Evolutionary conservation across 2,888 invertebrate genomes (phyloP).

Genomic region (Aspidapion aeneum): DNA sequence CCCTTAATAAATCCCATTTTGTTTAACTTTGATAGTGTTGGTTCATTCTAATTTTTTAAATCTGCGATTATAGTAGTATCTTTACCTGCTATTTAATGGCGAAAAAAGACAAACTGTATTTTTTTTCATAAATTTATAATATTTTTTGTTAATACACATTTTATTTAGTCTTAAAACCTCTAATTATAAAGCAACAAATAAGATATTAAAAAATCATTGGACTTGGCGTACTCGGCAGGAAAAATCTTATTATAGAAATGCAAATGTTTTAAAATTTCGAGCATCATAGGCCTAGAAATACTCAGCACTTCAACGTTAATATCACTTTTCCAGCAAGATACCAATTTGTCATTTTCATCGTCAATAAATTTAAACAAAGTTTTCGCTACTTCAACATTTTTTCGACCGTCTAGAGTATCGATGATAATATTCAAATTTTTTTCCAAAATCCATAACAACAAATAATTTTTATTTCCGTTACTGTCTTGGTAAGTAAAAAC

Average conservation of each 20-base stretch:
- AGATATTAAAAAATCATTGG: conserved; percentile 58
- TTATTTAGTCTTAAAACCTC: too few relatives aligned
- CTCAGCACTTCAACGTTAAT: conserved; percentile 51
- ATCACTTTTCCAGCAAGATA: conserved; percentile 55
- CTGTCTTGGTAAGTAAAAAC: conserved; percentile 52
- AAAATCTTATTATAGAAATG: conserved; percentile 54
- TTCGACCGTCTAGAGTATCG: conserved; percentile 34
- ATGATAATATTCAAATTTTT: conserved; percentile 54
- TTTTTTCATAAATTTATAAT: too few relatives aligned
- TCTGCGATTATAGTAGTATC: too few relatives aligned
- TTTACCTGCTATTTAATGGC: too few relatives aligned
- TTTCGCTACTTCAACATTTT: conserved; percentile 54
- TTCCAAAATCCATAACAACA: conserved; percentile 61
- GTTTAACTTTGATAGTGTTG: too few relatives aligned
- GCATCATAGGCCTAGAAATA: conserved; percentile 59
- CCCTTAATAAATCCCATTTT: too few relatives aligned
- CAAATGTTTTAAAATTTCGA: conserved; percentile 53
- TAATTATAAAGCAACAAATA: conserved; percentile 50
- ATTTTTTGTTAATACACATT: too few relatives aligned
- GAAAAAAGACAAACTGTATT: too few relatives aligned
- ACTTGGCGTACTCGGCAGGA: conserved; percentile 53
- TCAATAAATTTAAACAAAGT: conserved; percentile 55
- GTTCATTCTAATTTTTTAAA: too few relatives aligned
- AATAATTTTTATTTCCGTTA: conserved; percentile 49
- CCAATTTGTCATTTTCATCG: conserved; percentile 46